phyloP scores from a whole-genome alignment of 2,888 invertebrate species.

The Chirona hameri region DNA sequence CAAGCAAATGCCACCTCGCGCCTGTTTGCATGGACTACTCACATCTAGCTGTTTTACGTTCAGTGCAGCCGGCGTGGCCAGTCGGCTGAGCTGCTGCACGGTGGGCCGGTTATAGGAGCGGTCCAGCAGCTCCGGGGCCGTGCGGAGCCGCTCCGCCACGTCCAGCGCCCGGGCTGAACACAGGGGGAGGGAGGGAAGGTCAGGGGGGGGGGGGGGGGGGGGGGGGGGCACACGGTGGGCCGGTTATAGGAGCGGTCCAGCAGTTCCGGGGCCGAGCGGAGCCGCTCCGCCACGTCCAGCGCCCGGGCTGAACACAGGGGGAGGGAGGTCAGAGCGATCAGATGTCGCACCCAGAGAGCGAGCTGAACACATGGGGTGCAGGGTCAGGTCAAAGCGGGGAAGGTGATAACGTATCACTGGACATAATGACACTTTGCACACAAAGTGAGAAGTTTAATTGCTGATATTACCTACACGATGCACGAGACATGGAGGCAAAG shows the following conservation, averaged over 20 bases:
- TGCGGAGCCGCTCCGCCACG: conserved; percentile 65
- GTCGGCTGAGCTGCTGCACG: conserved; percentile 49
- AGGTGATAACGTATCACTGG: no score
- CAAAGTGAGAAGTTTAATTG: no score
- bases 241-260: conserved; percentile 66
- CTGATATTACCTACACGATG: no score
- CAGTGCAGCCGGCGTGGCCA: conserved; percentile 44
- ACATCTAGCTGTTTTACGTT: background rate
- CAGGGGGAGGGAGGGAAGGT: background rate
- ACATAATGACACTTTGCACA: no score
- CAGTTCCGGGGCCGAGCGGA: conserved; percentile 70
- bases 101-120: conserved; percentile 67
- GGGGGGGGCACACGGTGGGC: conserved; percentile 58
- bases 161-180: conserved; percentile 52
- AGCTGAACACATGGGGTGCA: no score
- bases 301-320: background rate
- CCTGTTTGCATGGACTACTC: background rate
- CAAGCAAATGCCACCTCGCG: no score
- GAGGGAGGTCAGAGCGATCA: no score
- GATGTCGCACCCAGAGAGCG: no score
- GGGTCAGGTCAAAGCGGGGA: no score
- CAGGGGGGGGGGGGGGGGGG: no score
- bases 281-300: conserved; percentile 64
- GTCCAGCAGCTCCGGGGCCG: conserved; percentile 65
- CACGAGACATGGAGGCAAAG: no score